Evolutionary conservation across 2,888 invertebrate species (phyloP), one percentile per base, ranked within the genome.

Genomic region (Zhuqinia jingwanae): DNA sequence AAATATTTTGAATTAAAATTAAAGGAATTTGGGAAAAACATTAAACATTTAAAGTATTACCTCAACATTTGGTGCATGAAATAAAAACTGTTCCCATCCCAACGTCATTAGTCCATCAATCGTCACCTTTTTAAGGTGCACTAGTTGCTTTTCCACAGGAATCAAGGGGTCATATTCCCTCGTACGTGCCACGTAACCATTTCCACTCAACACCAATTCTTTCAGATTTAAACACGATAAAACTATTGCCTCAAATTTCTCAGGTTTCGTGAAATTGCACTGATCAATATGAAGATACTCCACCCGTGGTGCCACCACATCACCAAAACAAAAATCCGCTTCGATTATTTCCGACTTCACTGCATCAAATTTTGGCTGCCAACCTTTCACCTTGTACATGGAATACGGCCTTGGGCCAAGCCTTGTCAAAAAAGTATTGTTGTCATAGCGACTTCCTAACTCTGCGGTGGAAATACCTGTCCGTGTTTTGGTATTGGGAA

Each of bases 191-290:
- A 56, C 5, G 56, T 11, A 56, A 5, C 10, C n/a, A 56, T 56
- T 56, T n/a, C 56, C 56, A 15, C n/a, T 56, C n/a, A 56, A n/a
- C 56, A 56, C 56, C n/a, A 56, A 17, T n/a, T 56, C 56, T 56
- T 56, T 6, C 56, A 56, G 56, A 17, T 56, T 56, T 56, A 5
- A 6, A 56, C 56, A 56, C 56, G 8, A n/a, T 5, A 56, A 56
- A 6, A 56, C 56, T 11, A 56, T 56, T n/a, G 6, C 56, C n/a
- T 56, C 56, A 56, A 56, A 56, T n/a, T 56, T 56, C n/a, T 56
- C 56, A 8, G 56, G 10, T 17, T 56, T n/a, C 6, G 10, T n/a
- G n/a, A 56, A 56, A n/a, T 56, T 56, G n/a, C 56, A 56, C 56
- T 56, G 10, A 17, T 56, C n/a, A 17, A 56, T 56, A 56, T 56